These are phyloP conservation scores for Eunapius fragilis DNA, from an alignment of 37 sponge, comb jelly and placozoan genomes.

Conservation along the genomic window DNA sequence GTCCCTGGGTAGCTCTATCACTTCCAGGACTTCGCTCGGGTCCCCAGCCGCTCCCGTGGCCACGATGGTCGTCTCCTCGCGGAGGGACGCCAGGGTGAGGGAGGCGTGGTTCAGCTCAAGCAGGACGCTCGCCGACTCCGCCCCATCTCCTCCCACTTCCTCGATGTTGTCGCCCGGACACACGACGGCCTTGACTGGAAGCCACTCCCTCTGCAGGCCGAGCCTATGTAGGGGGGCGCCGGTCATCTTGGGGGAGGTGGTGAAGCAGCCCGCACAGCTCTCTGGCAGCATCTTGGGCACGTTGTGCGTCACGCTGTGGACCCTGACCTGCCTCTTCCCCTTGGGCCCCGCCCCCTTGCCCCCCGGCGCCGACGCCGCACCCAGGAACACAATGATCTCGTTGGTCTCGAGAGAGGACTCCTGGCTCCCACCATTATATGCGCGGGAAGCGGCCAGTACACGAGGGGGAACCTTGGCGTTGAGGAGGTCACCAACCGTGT, in stretches of 20 bases:
- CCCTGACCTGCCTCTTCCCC: not conserved
- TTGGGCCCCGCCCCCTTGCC: not conserved
- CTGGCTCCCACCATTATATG: not conserved
- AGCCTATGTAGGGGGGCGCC: not conserved
- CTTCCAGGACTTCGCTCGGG: constrained; percentile 10
- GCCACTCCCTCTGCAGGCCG: not conserved
- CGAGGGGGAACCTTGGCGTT: not conserved
- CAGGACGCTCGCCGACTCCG: not conserved
- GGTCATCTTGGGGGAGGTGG: not conserved
- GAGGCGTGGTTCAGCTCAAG: not conserved
- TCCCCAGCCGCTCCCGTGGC: not conserved
- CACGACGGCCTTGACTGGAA: not conserved
- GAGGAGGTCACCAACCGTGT: constrained; percentile 9
- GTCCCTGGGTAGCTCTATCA: constrained; percentile 41
- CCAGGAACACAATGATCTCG: not conserved
- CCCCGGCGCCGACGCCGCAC: not conserved
- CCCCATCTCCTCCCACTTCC: not conserved
- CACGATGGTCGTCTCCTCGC: not conserved
- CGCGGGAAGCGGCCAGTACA: not conserved
- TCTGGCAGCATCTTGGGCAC: not conserved
- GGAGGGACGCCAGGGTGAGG: not conserved
- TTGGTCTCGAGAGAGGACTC: not conserved
- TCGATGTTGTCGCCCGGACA: not conserved
- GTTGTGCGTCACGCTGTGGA: not conserved
- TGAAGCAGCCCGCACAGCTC: not conserved